Conservation (phyloP, 2,888 invertebrate species). For the Eugnorisma glareosa region DNA sequence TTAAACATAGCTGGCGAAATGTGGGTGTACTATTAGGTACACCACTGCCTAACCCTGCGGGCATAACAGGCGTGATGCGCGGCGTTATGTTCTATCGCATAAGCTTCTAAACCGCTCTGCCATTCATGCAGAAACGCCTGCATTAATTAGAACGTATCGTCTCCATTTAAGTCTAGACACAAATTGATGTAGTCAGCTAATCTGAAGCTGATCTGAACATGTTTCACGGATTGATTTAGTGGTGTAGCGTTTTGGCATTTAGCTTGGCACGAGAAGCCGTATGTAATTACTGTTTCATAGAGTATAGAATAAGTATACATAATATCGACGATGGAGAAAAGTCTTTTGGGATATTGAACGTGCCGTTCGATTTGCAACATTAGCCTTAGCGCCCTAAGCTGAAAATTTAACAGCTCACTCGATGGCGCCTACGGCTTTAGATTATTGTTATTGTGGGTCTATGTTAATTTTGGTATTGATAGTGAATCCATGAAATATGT, state of each 20-base stretch:
- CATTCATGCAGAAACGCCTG: background rate
- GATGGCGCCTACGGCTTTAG: background rate
- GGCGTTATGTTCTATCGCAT: no score
- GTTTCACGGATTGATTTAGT: slow-evolving; percentile 54
- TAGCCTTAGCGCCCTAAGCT: background rate
- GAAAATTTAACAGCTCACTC: background rate
- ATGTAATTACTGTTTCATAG: slow-evolving; percentile 25
- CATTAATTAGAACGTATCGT: slow-evolving; percentile 37
- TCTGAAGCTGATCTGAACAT: slow-evolving; percentile 43
- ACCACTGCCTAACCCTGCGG: no score
- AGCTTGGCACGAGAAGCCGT: slow-evolving; percentile 10
- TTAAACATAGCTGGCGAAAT: no score
- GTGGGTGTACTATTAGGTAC: no score
- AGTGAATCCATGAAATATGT: background rate
- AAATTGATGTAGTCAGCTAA: slow-evolving; percentile 38
- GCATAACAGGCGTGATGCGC: no score
- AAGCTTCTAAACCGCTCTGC: no score
- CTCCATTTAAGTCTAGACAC: slow-evolving; percentile 13
- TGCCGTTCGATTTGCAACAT: background rate
- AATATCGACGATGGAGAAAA: no score
- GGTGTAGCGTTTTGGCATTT: slow-evolving; percentile 25
- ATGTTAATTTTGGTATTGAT: background rate
- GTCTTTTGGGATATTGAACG: background rate
- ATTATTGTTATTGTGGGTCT: background rate
- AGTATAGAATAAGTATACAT: background rate